Conservation (phyloP, 2,113 vertebrate genomes). For the Fukomys damarensis region DNA sequence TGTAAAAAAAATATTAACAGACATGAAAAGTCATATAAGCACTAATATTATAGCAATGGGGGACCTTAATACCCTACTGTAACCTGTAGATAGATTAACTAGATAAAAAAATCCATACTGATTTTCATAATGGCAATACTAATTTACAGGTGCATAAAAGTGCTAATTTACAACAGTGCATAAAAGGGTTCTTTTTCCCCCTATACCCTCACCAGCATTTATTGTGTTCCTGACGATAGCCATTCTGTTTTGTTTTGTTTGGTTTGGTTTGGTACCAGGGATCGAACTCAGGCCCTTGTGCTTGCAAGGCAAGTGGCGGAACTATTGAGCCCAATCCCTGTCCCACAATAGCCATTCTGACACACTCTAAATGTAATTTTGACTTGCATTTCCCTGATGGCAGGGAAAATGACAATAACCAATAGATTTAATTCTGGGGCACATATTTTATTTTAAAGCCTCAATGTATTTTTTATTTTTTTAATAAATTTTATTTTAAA, state of each 20-base stretch:
- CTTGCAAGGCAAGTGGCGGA: too few relatives aligned
- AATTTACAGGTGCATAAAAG: not conserved
- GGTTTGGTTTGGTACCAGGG: too few relatives aligned
- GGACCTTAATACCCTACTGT: too few relatives aligned
- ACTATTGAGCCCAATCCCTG: too few relatives aligned
- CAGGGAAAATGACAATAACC: slow-evolving; percentile 34
- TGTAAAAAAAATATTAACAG: too few relatives aligned
- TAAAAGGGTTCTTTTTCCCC: not conserved
- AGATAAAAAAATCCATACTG: not conserved
- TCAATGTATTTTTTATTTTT: too few relatives aligned
- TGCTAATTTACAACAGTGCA: not conserved
- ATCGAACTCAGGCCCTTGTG: too few relatives aligned
- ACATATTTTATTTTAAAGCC: not conserved
- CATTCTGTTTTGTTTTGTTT: too few relatives aligned
- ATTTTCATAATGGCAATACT: not conserved
- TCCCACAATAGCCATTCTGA: not conserved
- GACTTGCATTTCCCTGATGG: not conserved
- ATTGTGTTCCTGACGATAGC: not conserved
- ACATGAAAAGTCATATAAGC: too few relatives aligned
- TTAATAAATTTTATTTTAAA: slow-evolving; percentile 34
- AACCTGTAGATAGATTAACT: too few relatives aligned
- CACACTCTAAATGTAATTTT: not conserved
- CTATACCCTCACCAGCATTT: not conserved
- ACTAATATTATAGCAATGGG: too few relatives aligned
- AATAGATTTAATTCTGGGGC: slow-evolving; percentile 33